phyloP scores from a whole-genome alignment of 2,113 vertebrate genomes.

The Scomber japonicus region DNA sequence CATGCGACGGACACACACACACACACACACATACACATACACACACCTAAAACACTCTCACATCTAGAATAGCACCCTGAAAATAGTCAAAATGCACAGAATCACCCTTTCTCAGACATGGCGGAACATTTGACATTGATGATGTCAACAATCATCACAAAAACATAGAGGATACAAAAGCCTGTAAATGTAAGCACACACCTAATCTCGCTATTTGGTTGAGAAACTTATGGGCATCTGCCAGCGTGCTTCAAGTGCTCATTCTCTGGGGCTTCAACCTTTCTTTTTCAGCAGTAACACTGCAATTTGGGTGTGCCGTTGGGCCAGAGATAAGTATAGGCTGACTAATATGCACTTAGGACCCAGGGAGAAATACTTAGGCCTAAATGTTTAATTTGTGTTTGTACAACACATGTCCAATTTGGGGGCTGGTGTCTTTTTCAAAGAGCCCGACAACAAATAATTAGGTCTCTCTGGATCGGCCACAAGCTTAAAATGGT shows the following conservation, averaged over 20 bases:
- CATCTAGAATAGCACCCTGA: slow-evolving; percentile 1
- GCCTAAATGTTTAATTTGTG: slow-evolving; percentile 82
- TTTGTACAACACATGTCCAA: slow-evolving; percentile 80
- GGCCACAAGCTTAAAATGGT: slow-evolving; percentile 61
- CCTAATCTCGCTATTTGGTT: slow-evolving; percentile 68
- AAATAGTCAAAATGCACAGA: background rate
- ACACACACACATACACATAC: background rate
- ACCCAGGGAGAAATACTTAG: slow-evolving; percentile 78
- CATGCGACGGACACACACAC: slow-evolving; percentile 12
- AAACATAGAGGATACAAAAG: slow-evolving; percentile 34
- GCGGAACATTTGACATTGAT: slow-evolving; percentile 18
- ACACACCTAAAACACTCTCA: background rate
- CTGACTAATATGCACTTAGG: slow-evolving; percentile 82
- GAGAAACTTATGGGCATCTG: slow-evolving; percentile 68
- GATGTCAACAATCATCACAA: background rate
- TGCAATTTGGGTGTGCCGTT: slow-evolving; percentile 83
- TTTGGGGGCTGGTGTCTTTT: slow-evolving; percentile 71
- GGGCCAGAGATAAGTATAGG: slow-evolving; percentile 83
- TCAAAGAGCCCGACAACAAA: slow-evolving; percentile 72
- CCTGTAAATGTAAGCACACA: slow-evolving; percentile 49
- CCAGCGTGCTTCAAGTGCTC: slow-evolving; percentile 63
- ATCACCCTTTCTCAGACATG: slow-evolving; percentile 17
- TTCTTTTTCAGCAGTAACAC: slow-evolving; percentile 76
- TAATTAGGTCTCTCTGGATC: slow-evolving; percentile 66
- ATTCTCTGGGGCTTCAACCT: slow-evolving; percentile 69